Evolutionary conservation across 2,797 vertebrate genomes (phyloP).

Genomic region (Hipposideros larvatus): DNA sequence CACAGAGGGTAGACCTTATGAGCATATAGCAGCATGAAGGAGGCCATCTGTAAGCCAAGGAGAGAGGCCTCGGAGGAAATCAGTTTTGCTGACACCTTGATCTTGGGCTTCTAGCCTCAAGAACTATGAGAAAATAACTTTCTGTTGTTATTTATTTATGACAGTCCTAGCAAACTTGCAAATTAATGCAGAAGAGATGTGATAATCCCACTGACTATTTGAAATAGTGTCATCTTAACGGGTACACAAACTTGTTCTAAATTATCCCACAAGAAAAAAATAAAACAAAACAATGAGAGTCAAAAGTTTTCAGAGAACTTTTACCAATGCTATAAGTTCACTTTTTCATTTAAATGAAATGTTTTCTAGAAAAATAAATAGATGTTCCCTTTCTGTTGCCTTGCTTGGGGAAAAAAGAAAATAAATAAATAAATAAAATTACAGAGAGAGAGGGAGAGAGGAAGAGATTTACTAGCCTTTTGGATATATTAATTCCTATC

Average conservation of each 20-base stretch:
- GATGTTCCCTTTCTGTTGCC: not conserved
- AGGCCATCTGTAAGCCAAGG: not conserved
- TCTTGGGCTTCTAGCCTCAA: not conserved
- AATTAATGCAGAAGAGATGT: not conserved
- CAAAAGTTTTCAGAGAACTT: not conserved
- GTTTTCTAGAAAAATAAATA: not conserved
- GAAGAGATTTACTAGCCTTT: not conserved
- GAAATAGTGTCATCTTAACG: not conserved
- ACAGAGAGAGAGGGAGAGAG: not conserved
- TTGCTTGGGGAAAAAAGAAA: not conserved
- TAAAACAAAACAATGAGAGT: not conserved
- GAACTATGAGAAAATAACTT: not conserved
- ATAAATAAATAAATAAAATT: not conserved
- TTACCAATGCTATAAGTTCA: not conserved
- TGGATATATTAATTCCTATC: not conserved
- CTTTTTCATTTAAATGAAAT: not conserved
- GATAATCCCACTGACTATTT: not conserved
- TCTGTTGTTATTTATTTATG: not conserved
- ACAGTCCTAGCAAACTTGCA: not conserved
- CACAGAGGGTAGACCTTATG: not conserved
- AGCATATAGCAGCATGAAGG: not conserved
- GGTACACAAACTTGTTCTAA: not conserved
- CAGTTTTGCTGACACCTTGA: not conserved
- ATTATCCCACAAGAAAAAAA: not conserved
- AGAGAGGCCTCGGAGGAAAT: not conserved